Base-by-base conservation (phyloP, 64 coral and sea anemone genomes). In the Dendronephthya gigantea region DNA sequence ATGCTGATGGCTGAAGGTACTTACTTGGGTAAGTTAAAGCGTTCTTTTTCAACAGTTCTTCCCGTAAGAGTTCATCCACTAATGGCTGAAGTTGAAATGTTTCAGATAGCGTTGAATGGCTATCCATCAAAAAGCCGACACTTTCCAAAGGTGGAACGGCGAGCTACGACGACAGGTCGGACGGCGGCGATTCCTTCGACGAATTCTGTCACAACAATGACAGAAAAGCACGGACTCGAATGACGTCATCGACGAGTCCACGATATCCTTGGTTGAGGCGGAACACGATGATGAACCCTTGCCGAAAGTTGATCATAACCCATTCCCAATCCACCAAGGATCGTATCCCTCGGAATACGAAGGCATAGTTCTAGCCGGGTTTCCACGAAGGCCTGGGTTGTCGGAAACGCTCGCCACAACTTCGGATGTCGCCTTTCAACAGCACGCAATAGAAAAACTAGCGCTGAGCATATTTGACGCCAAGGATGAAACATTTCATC, bases 131-230 rank as follows among this genome's bases (percentile, higher is more conserved):
- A 34, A 39, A 39, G 30, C 72, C 72, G 4, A 15, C 32, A 17
- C 36, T 79, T 34, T 34, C 72, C 72, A 33, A 79, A 33, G 6
- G 36, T 19, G 32, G 30, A 19, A 79, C 27, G 28, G 72, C 27
- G 32, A 79, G 36, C 32, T 39, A 34, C 72, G 72, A 79, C 0
- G 27, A 34, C 30, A 36, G 15, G 15, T 79, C 72, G 29, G 72
- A 79, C 12, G 10, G 36, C 29, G 72, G 72, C 72, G 72, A 79
- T 29, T 79, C 72, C 4, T 79, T 79, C 36, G 72, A 79, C 72
- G 72, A 79, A 34, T 79, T 79, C 28, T 79, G 72, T 79, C 72
- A 17, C 72, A 39, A 79, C 36, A 79, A 79, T 33, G 72, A 79
- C 29, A 33, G 72, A 34, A 79, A 34, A 19, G 4, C 55, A n/a